These are phyloP conservation scores for Pterostichus madidus DNA, from an alignment of 2,888 invertebrate species.

Conservation along the genomic window DNA sequence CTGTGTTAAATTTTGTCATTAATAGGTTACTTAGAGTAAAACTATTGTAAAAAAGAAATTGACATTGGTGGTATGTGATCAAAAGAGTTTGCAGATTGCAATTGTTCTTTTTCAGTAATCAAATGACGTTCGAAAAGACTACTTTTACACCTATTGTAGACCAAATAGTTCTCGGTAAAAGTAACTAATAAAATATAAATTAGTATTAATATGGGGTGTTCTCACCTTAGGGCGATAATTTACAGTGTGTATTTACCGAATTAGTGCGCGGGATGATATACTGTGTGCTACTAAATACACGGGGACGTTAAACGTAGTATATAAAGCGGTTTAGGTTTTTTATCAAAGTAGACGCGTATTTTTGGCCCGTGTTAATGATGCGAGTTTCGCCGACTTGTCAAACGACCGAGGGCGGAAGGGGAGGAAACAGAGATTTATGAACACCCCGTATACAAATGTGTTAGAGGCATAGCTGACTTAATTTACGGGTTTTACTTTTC, in stretches of 20 bases:
- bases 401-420: background rate
- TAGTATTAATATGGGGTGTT: conserved; percentile 32
- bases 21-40: too few relatives aligned
- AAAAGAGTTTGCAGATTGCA: too few relatives aligned
- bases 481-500: conserved; percentile 10
- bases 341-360: conserved; percentile 39
- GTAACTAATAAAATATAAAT: too few relatives aligned
- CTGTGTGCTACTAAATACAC: conserved; percentile 33
- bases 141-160: too few relatives aligned
- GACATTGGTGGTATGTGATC: too few relatives aligned
- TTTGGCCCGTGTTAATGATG: conserved; percentile 48
- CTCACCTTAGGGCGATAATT: background rate
- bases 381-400: conserved; percentile 43
- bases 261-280: conserved; percentile 29
- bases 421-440: conserved; percentile 47
- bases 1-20: too few relatives aligned
- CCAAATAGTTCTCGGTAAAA: too few relatives aligned
- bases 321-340: conserved; percentile 46
- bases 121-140: too few relatives aligned
- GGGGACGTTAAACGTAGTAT: conserved; percentile 1
- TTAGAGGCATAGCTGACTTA: conserved; percentile 19
- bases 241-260: conserved; percentile 12
- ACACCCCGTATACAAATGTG: conserved; percentile 50
- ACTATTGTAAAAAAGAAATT: too few relatives aligned
- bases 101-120: too few relatives aligned